Percentiles rank a stretch among this genome's conserved stretches.
Conservation (phyloP, 2,888 invertebrate species). For the Archaeoteleia sp. region DNA sequence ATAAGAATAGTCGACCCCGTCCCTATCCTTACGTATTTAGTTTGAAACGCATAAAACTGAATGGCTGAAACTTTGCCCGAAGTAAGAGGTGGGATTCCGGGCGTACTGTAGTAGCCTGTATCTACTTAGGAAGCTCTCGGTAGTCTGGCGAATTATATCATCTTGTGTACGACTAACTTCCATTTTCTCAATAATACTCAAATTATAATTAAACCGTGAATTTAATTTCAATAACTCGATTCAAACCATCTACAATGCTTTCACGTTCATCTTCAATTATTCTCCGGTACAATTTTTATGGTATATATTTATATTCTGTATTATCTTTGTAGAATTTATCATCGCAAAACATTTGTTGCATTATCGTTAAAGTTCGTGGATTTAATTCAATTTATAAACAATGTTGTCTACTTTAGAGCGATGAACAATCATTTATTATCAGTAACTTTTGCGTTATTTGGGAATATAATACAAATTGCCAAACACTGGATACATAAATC, state of each 20-base stretch:
- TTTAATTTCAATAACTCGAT: constrained; percentile 39
- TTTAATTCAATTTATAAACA: too few relatives aligned
- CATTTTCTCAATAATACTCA: constrained; percentile 47
- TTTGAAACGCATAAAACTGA: constrained; percentile 66
- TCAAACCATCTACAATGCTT: constrained; percentile 24
- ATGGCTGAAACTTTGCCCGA: constrained; percentile 68
- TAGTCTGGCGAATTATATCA: constrained; percentile 48
- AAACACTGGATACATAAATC: too few relatives aligned
- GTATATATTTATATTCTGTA: too few relatives aligned
- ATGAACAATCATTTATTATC: too few relatives aligned
- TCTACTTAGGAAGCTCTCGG: constrained; percentile 41
- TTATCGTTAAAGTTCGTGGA: too few relatives aligned
- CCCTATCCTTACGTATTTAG: constrained; percentile 64
- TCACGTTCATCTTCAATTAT: constrained; percentile 11
- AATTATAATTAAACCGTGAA: constrained; percentile 47
- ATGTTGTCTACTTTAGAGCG: too few relatives aligned
- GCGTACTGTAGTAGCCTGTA: constrained; percentile 43
- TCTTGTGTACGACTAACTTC: constrained; percentile 49
- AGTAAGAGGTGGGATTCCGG: constrained; percentile 58
- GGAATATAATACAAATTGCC: too few relatives aligned
- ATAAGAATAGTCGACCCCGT: constrained; percentile 51
- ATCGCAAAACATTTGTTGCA: too few relatives aligned
- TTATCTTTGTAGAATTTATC: too few relatives aligned
- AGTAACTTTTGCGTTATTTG: too few relatives aligned
- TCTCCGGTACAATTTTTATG: neutral